phyloP scores from a whole-genome alignment of 2,113 vertebrate species.

The Emydura subglobosa region DNA sequence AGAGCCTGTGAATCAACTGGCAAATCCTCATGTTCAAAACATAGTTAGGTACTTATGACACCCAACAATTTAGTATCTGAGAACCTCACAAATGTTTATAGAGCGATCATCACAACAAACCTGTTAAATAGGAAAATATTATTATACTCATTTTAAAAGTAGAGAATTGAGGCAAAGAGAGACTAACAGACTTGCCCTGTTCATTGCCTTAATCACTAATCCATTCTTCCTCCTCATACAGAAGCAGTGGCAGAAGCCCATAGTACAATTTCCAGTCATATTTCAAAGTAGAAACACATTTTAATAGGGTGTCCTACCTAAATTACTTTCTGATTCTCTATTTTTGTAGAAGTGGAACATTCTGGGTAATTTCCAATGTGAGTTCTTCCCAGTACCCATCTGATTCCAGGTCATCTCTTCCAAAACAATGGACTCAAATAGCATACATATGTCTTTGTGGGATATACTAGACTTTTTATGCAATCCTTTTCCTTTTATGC shows the following conservation, averaged over 20 bases:
- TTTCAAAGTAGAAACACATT: not conserved
- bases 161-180: not conserved
- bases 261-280: not conserved
- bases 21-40: not conserved
- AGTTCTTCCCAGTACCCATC: not conserved
- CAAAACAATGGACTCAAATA: not conserved
- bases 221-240: not conserved
- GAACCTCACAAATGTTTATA: not conserved
- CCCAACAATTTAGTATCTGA: not conserved
- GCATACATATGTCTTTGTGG: not conserved
- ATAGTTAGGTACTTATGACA: not conserved
- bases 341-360: accelerated
- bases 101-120: not conserved
- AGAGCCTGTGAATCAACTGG: not conserved
- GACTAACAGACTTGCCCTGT: not conserved
- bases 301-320: not conserved
- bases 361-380: not conserved
- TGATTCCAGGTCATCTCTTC: not conserved
- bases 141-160: not conserved
- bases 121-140: not conserved
- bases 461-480: not conserved
- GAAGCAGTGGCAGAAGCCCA: not conserved
- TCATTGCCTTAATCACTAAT: not conserved
- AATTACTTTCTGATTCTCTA: not conserved
- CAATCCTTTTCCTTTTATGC: not conserved